Evolutionary conservation across 53 echinoderm and acorn worm genomes (phyloP).

Genomic region (Paracentrotus lividus): DNA sequence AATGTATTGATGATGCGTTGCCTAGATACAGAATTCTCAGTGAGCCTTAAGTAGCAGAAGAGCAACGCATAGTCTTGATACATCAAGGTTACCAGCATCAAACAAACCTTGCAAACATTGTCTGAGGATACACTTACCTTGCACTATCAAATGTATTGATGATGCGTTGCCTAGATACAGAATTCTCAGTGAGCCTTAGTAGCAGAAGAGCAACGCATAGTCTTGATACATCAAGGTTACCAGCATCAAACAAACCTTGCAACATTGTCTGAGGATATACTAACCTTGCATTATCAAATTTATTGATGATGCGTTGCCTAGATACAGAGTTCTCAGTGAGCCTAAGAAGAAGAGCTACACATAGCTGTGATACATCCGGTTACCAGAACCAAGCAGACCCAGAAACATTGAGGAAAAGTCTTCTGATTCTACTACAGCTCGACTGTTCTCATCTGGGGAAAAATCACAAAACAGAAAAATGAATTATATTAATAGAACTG

Average conservation of each 20-base stretch:
- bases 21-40: constrained; percentile 76
- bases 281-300: constrained; percentile 82
- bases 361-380: constrained; percentile 64
- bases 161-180: constrained; percentile 70
- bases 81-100: constrained; percentile 44
- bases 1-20: constrained; percentile 71
- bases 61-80: constrained; percentile 70
- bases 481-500: constrained; percentile 2
- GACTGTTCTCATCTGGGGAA: constrained; percentile 82
- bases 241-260: constrained; percentile 71
- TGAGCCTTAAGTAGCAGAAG: constrained; percentile 78
- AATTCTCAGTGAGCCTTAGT: constrained; percentile 76
- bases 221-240: constrained; percentile 55
- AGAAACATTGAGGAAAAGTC: constrained; percentile 67
- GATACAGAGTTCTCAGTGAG: constrained; percentile 79
- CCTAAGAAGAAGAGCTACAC: constrained; percentile 74
- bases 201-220: constrained; percentile 76
- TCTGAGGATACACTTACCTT: constrained; percentile 67
- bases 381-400: constrained; percentile 68
- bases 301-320: constrained; percentile 67
- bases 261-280: background rate
- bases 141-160: constrained; percentile 77
- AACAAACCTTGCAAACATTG: constrained; percentile 72
- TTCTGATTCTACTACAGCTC: constrained; percentile 54
- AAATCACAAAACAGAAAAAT: background rate